Percentiles rank a stretch among this genome's conserved stretches.
These are phyloP conservation scores for Tylochromis polylepis DNA, from an alignment of 2,113 vertebrate genomes.

Conservation along the genomic window DNA sequence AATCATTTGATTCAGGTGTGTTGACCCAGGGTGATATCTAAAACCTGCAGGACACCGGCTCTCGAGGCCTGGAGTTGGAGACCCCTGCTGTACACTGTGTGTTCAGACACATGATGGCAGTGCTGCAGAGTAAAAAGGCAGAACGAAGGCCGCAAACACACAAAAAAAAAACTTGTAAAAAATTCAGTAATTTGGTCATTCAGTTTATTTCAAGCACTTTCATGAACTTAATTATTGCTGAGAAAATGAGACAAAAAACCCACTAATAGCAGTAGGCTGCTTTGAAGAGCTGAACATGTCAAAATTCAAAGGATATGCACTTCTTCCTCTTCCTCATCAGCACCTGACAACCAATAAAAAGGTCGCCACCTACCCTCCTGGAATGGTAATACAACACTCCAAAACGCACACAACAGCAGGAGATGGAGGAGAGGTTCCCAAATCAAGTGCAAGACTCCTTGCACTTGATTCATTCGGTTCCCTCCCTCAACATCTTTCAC, in stretches of 20 bases:
- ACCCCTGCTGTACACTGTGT: not conserved
- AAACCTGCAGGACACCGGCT: no score
- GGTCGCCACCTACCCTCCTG: no score
- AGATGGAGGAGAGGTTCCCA: not conserved
- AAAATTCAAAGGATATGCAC: not conserved
- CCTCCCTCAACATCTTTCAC: not conserved
- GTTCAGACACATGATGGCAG: not conserved
- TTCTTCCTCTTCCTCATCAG: not conserved
- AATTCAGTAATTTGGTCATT: not conserved
- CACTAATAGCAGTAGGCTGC: not conserved
- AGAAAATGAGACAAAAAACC: accelerated
- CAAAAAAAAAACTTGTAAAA: not conserved
- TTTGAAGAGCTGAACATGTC: not conserved
- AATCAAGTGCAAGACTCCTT: not conserved
- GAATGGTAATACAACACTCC: not conserved
- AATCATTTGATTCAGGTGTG: no score
- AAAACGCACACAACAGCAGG: not conserved
- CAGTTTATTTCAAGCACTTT: not conserved
- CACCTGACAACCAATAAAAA: not conserved
- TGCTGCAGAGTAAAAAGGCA: not conserved
- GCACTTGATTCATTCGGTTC: not conserved
- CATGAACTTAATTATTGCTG: not conserved
- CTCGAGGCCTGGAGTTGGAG: no score
- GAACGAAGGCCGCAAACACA: not conserved
- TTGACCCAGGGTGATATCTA: no score